Evolutionary conservation across 2,888 invertebrate species (phyloP), one percentile per base, ranked within the genome.

Genomic region (Brenthis hecate): DNA sequence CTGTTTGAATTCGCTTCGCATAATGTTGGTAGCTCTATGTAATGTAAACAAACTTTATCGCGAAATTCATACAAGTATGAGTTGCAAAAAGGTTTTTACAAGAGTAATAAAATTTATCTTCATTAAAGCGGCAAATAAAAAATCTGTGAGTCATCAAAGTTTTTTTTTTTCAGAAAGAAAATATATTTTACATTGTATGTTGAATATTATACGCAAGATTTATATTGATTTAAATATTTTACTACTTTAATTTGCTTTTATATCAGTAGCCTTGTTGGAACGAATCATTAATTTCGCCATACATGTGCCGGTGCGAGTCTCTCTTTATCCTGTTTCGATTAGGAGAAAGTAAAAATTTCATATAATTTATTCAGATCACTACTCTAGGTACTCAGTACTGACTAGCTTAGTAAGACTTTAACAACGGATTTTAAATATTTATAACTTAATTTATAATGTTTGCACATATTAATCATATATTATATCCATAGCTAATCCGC

Each of bases 321-420:
- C 74, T 75, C 75, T 72, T 76, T 19, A 78, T 81, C 79, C 79
- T 80, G 79, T 81, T 81, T 77, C 75, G 36, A 76, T 73, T 67
- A 65, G 71, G 85, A 80, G 84, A 85, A 86, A 86, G 84, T 83
- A 78, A 77, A 78, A 77, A 80, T 78, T 19, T 69, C 8, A 43
- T 43, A 80, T 61, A 67, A 61, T 54, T 62, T 28, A 70, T 62
- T 65, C 36, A 54, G 28, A 54, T 53, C 43, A 65, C 54, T 51
- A 13, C 43, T 28, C 28, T 56, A 61, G 61, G 47, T n/a, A 54
- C 19, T 50, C 36, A 36, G 13, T 36, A 6, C 51, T 53, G 28
- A 28, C 32, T 62, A 53, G 51, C 6, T 16, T 16, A 16, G n/a
- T 43, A 43, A 43, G 36, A 53, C 3, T 28, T 28, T 28, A 28